Evolutionary conservation across 2,797 vertebrate genomes (phyloP), one percentile per base, ranked within the genome.

Genomic region (Melopsittacus undulatus): DNA sequence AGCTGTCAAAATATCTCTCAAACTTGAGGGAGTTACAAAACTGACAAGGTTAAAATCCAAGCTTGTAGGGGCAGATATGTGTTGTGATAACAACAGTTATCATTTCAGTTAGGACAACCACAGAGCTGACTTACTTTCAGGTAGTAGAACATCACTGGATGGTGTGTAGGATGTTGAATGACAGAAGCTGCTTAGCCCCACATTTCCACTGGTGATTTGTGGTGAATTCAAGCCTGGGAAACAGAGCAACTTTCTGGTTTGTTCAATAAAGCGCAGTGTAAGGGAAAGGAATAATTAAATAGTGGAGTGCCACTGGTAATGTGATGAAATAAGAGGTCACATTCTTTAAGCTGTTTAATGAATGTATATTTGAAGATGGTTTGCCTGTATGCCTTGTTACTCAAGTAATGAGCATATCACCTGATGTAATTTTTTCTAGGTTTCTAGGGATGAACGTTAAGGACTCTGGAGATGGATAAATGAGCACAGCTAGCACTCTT

Each of bases 61-160:
- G 45, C 20, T 26, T 51, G 30, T 18, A 62, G 59, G 42, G 43
- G 13, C 30, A 63, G 26, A 61, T 34, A 1, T 52, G 11, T 61
- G 52, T 23, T 13, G 5, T 68, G 5, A 3, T 67, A 73, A 59
- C 61, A 67, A 3, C 36, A 36, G 36, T 36, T 36, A 36, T 36
- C 36, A 36, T 18, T 82, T 66, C 3, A 1, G 8, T 59, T 54
- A 21, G 68, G 24, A 76, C 15, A 68, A 8, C 16, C 34, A 34
- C 48, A 20, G 22, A 67, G 87, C 36, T 67, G 21, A 14, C 36
- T 83, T 51, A 5, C 13, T 6, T 61, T 74, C 27, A 45, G 43
- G 40, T 18, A 19, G 29, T 2, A 20, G 30, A n/a, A 20, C 11
- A 8, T 36, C 43, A 2, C 0, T n/a, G 76, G 2, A 8, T 76